These are phyloP conservation scores for Trissonchulus sp. DNA, from an alignment of 2,888 invertebrate species.

Conservation along the genomic window DNA sequence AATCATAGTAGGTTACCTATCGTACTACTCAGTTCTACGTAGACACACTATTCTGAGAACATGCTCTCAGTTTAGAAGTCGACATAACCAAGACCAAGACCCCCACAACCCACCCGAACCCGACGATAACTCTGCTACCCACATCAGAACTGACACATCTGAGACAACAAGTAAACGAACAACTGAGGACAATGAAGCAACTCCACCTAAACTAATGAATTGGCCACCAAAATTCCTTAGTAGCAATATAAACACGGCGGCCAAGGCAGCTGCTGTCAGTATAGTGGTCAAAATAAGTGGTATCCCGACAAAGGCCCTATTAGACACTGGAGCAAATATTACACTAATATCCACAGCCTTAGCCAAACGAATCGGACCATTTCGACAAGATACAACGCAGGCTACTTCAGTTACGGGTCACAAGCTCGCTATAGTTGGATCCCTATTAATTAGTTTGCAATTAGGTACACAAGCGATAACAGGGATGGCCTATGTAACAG, in stretches of 20 bases:
- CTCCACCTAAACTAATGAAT: neutral
- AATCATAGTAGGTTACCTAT: neutral
- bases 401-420: neutral
- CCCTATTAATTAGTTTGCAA: neutral
- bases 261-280: neutral
- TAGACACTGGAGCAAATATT: neutral
- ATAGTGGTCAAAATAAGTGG: neutral
- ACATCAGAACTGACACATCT: no score
- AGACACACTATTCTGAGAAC: no score
- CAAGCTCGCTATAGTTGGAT: neutral
- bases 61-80: no score
- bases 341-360: neutral
- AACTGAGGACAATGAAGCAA: neutral
- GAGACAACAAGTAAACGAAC: neutral
- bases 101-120: neutral
- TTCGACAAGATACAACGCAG: neutral
- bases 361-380: neutral
- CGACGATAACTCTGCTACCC: no score
- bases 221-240: neutral
- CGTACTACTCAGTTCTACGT: no score
- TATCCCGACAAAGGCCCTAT: neutral
- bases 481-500: neutral
- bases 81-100: neutral
- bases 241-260: neutral
- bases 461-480: neutral